Conservation (phyloP, 1,140 invertebrate species). For the Pararge aegeria region DNA sequence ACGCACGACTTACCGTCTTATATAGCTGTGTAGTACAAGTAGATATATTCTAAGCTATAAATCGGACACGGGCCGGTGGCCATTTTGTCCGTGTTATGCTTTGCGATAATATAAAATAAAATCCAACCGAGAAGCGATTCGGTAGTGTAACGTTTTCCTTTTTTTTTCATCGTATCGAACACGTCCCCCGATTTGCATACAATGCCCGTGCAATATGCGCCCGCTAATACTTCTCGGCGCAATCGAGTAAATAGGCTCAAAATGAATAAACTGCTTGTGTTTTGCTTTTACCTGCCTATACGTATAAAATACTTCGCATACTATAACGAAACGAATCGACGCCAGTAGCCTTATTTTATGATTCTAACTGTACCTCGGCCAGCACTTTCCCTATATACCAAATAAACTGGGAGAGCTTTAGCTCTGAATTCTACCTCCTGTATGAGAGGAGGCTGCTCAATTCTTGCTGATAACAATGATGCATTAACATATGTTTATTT, state of each 20-base stretch:
- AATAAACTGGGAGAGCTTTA: too few relatives aligned
- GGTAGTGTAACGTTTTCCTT: conserved; percentile 41
- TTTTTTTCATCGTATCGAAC: conserved; percentile 53
- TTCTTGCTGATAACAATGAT: too few relatives aligned
- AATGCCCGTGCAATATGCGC: conserved; percentile 68
- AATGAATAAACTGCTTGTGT: conserved; percentile 22
- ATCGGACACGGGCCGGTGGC: neutral
- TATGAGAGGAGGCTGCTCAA: too few relatives aligned
- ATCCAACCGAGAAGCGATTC: conserved; percentile 40
- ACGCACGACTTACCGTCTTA: neutral
- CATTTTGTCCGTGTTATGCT: conserved; percentile 51
- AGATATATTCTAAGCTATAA: neutral
- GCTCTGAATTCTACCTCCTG: too few relatives aligned
- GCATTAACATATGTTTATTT: too few relatives aligned
- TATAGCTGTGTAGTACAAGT: neutral
- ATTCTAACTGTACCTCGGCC: too few relatives aligned
- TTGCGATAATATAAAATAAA: conserved; percentile 63
- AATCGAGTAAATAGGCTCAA: conserved; percentile 30
- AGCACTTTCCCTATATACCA: too few relatives aligned
- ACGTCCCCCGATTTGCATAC: conserved; percentile 64
- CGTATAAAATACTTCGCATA: too few relatives aligned
- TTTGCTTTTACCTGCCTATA: conserved; percentile 10
- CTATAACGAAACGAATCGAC: too few relatives aligned
- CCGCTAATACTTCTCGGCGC: conserved; percentile 44
- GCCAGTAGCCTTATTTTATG: too few relatives aligned